Evolutionary conservation across 1,140 invertebrate species (phyloP).

Genomic region (Chelonus insularis): DNA sequence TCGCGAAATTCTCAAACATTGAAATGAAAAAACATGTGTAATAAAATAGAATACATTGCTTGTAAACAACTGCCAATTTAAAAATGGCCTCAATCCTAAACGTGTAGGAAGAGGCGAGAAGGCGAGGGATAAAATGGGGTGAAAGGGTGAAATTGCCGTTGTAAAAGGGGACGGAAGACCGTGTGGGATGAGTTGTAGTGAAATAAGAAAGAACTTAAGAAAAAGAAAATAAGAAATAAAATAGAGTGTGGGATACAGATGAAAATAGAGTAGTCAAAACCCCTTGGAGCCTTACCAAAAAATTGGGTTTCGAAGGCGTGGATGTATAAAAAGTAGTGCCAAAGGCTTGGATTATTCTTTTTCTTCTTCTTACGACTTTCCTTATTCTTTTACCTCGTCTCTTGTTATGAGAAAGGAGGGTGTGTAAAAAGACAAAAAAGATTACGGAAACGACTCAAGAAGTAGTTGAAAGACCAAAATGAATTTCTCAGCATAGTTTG

Average conservation of each 20-base stretch:
- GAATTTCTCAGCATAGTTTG: constrained; percentile 20
- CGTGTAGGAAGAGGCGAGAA: background rate
- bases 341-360: constrained; percentile 22
- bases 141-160: background rate
- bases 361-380: too few species aligned
- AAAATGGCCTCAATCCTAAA: constrained; percentile 35
- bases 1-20: too few species aligned
- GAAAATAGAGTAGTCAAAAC: background rate
- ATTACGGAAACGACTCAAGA: background rate
- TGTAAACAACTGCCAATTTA: constrained; percentile 50
- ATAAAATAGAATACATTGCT: constrained; percentile 29
- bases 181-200: too few species aligned
- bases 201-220: too few species aligned
- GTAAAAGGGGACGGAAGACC: background rate
- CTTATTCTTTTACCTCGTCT: too few species aligned
- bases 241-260: background rate
- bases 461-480: constrained; percentile 15
- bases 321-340: constrained; percentile 17
- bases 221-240: background rate
- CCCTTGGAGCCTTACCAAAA: constrained; percentile 15
- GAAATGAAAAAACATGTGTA: constrained; percentile 4
- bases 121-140: constrained; percentile 5
- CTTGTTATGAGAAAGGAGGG: background rate
- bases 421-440: constrained; percentile 1
- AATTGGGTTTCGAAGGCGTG: constrained; percentile 6